Base-by-base conservation (phyloP, 1,140 invertebrate species). In the Pygmarrhopalites habei region DNA sequence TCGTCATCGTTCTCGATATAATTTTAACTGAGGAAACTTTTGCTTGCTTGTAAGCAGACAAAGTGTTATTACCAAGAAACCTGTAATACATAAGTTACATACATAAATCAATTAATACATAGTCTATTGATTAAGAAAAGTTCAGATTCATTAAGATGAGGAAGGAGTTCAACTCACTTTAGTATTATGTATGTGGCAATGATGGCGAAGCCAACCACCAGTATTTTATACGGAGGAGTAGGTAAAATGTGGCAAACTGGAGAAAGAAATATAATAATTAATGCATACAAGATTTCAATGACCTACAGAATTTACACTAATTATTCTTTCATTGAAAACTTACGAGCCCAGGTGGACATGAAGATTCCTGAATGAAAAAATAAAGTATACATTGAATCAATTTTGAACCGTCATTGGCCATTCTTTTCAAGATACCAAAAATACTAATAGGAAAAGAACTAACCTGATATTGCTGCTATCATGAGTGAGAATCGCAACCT, bases 21-120 rank as follows among this genome's bases (percentile, higher is more conserved):
- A 93, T 92, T 70, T 85, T 87, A n/a, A 92, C 80, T 1, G 88
- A 87, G 10, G 88, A 90, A 15, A 92, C 88, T 77, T 90, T 90
- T 60, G 90, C 89, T 32, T 89, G 81, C 71, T 92, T 88, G 77
- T 91, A 92, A 14, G 89, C 90, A 43, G 86, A 84, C 12, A 90
- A 84, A 1, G 89, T 89, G 73, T 90, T 91, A 71, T 90, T 82
- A 55, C 89, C 88, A 43, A 94, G 79, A 74, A 89, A 90, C 76
- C 85, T 86, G 68, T 10, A 74, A 46, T 58, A 61, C 77, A 77
- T 32, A 71, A 72, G 1, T 65, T 28, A 17, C 53, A 30, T 32
- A 26, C 1, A 56, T 56, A 3, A 19, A 32, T 57, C 26, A 15
- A 19, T 55, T 32, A 7, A 15, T 55, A 14, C 52, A 55, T 28